A percentile compares a stretch with the other conserved stretches of the same genome.
Conservation (phyloP, 2,888 invertebrate species). For the Oscheius sp. region DNA sequence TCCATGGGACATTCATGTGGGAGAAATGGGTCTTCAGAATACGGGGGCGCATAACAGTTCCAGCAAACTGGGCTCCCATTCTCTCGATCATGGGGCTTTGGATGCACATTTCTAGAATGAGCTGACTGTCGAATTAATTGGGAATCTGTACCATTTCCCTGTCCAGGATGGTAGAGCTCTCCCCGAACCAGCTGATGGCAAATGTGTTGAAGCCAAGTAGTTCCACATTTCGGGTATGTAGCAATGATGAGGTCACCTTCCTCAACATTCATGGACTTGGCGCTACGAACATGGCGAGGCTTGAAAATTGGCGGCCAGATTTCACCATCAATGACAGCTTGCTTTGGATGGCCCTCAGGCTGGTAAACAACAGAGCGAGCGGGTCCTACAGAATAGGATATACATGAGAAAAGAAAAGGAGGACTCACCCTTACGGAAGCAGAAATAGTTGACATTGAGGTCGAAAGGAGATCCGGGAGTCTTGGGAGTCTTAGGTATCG, state of each 20-base stretch:
- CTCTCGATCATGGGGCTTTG: slow-evolving; percentile 72
- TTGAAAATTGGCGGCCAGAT: slow-evolving; percentile 72
- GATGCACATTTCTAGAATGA: slow-evolving; percentile 62
- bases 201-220: slow-evolving; percentile 73
- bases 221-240: slow-evolving; percentile 73
- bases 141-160: slow-evolving; percentile 51
- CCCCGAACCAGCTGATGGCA: slow-evolving; percentile 65
- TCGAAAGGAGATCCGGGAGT: slow-evolving; percentile 55
- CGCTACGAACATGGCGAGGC: slow-evolving; percentile 65
- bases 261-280: slow-evolving; percentile 62
- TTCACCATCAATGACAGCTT: slow-evolving; percentile 70
- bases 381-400: slow-evolving; percentile 41
- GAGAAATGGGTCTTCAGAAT: slow-evolving; percentile 71
- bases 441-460: slow-evolving; percentile 51
- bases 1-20: slow-evolving; percentile 67
- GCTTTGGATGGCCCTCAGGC: slow-evolving; percentile 66
- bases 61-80: slow-evolving; percentile 68
- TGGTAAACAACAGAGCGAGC: slow-evolving; percentile 61
- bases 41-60: slow-evolving; percentile 63
- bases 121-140: neutral
- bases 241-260: slow-evolving; percentile 70
- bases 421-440: slow-evolving; percentile 51
- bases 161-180: slow-evolving; percentile 46
- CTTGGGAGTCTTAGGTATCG: slow-evolving; percentile 44
- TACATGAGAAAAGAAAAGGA: too few species aligned